A percentile compares a stretch with the other conserved stretches of the same genome.
phyloP scores from a whole-genome alignment of 2,888 invertebrate species.

The Leistus spinibarbis region DNA sequence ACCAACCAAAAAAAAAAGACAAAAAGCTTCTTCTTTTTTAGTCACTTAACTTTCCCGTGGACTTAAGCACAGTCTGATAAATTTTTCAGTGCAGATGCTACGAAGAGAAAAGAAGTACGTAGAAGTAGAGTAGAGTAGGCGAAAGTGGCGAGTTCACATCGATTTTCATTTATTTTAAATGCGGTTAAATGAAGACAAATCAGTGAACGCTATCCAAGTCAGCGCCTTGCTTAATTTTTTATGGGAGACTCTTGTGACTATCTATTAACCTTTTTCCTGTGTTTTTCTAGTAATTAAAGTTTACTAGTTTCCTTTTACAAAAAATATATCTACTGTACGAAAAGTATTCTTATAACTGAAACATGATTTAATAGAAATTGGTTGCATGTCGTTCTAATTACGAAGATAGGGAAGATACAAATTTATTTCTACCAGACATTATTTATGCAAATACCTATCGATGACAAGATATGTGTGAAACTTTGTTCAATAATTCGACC shows the following conservation, averaged over 20 bases:
- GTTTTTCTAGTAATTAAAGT: background rate
- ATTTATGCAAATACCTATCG: no score
- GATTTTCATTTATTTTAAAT: conserved; percentile 31
- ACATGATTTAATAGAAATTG: no score
- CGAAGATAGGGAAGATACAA: no score
- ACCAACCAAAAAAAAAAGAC: background rate
- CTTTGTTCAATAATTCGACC: no score
- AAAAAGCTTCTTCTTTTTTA: background rate
- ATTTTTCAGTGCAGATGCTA: background rate
- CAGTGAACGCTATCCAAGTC: background rate
- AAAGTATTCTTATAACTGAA: no score
- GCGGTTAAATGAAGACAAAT: conserved; percentile 31
- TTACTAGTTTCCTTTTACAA: no score
- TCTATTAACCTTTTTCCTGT: background rate
- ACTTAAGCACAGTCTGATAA: background rate
- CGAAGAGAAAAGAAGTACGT: background rate
- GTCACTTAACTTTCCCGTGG: background rate
- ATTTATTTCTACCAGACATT: no score
- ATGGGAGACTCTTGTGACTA: conserved; percentile 7
- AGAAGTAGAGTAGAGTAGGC: background rate
- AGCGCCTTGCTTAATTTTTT: conserved; percentile 18
- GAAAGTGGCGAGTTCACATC: background rate
- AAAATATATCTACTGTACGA: no score
- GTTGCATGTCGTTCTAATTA: no score
- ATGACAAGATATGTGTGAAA: no score